Base-by-base conservation (phyloP, 2,797 vertebrate genomes). In the Pachyuromys duprasi region DNA sequence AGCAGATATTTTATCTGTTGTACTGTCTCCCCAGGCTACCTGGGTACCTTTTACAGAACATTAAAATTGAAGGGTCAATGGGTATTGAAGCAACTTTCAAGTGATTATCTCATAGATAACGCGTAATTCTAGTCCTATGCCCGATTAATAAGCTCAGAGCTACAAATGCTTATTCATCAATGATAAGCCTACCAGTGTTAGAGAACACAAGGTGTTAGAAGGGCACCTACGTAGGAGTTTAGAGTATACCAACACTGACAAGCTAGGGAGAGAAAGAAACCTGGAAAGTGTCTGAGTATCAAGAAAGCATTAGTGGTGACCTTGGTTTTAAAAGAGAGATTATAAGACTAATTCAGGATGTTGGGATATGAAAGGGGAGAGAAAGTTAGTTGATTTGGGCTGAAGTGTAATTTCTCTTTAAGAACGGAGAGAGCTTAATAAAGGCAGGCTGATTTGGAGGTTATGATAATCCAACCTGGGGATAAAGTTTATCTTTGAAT, bases 401-500 rank as follows among this genome's bases (percentile, higher is more conserved):
- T 74, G 82, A 89, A 86, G 94, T 80, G 39, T 92, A 87, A 96
- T 92, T 97, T 95, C 89, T 89, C 95, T 95, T 95, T 90, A 93
- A 96, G 74, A 87, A 89, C 33, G 82, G 82, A 93, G 60, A 92
- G 92, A 86, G 88, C 72, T 97, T 96, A 96, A 96, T 70, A 76
- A 33, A 91, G 53, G 74, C 75, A 74, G 79, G 89, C 82, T 92
- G 95, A 97, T 89, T 92, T 75, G 63, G 92, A 97, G 90, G 95
- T 97, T 96, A 87, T 86, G 90, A 95, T 96, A 89, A 97, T 96
- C 96, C 88, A 95, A 96, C 87, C 94, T 93, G 93, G 92, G 90
- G 96, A 96, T 95, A 92, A 96, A 96, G 93, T 97, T 97, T 98
- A 96, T 96, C 96, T 97, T 97, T 97, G 96, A 98, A 95, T 74